A percentile compares a stretch with the other conserved stretches of the same genome.
phyloP scores from a whole-genome alignment of 1,140 invertebrate genomes.

The Hestina assimilis region DNA sequence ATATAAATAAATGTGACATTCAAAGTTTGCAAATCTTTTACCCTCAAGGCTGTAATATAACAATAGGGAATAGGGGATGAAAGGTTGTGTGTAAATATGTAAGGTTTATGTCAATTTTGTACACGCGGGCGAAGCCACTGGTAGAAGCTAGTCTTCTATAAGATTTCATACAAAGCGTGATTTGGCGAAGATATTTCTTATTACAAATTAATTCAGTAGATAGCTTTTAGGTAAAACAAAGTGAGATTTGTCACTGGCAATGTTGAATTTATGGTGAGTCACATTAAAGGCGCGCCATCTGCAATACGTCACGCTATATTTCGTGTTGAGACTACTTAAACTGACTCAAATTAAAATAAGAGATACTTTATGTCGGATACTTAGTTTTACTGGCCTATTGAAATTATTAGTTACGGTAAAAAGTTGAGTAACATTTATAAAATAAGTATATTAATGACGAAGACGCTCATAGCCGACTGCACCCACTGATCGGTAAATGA shows the following conservation, averaged over 20 bases:
- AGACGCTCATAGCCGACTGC: too few species aligned
- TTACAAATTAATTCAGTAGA: conserved; percentile 2
- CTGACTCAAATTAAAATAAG: conserved; percentile 32
- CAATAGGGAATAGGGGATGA: too few species aligned
- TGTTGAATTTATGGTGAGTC: conserved; percentile 31
- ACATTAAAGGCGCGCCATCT: conserved; percentile 36
- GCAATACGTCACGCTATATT: conserved; percentile 35
- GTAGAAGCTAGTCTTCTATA: background rate
- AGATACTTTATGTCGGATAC: conserved; percentile 19
- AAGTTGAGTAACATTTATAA: too few species aligned
- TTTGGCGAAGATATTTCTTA: background rate
- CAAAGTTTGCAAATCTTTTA: too few species aligned
- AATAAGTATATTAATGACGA: too few species aligned
- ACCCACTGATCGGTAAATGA: too few species aligned
- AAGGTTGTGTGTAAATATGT: too few species aligned
- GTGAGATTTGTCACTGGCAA: conserved; percentile 32
- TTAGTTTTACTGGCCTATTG: conserved; percentile 8
- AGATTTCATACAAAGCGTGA: too few species aligned
- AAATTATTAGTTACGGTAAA: too few species aligned
- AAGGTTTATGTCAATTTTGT: too few species aligned
- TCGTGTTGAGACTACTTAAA: conserved; percentile 33
- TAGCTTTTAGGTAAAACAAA: conserved; percentile 6
- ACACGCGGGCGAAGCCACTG: background rate
- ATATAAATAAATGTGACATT: too few species aligned
- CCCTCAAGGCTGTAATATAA: too few species aligned